Percentiles rank a stretch among this genome's conserved stretches.
These are phyloP conservation scores for Gari tellinella DNA, from an alignment of 2,888 invertebrate genomes.

Conservation along the genomic window DNA sequence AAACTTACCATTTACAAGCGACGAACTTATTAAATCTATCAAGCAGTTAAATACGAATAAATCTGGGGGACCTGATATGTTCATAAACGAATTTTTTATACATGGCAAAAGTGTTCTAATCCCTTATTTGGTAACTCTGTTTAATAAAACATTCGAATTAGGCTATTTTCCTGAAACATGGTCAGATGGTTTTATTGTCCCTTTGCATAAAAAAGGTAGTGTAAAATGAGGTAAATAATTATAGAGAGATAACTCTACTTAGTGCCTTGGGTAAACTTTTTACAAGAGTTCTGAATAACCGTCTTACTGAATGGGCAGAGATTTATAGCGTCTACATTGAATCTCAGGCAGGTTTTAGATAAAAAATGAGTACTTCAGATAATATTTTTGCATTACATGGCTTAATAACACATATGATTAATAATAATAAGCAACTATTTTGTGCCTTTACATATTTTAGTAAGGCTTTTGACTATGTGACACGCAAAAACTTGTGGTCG, in stretches of 20 bases:
- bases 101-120: not conserved
- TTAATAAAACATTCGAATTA: constrained; percentile 13
- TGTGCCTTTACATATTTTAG: constrained; percentile 9
- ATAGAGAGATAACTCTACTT: constrained; percentile 15
- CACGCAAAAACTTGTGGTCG: constrained; percentile 1
- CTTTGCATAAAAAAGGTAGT: constrained; percentile 16
- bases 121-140: not conserved
- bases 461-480: constrained; percentile 16
- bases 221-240: constrained; percentile 9
- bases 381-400: constrained; percentile 6
- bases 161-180: constrained; percentile 17
- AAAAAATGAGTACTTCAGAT: constrained; percentile 16
- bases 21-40: not conserved
- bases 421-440: constrained; percentile 4
- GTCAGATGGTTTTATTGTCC: constrained; percentile 18
- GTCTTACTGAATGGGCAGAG: constrained; percentile 10
- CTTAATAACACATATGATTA: constrained; percentile 4
- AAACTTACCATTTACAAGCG: not conserved
- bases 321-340: constrained; percentile 8
- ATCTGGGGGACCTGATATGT: constrained; percentile 2
- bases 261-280: constrained; percentile 14
- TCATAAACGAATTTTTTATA: constrained; percentile 15
- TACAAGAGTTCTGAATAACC: constrained; percentile 8
- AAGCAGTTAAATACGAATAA: not conserved
- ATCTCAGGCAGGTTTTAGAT: constrained; percentile 4